Evolutionary conservation across 1,140 invertebrate genomes (phyloP).

Genomic region (Calephelis virginiensis): DNA sequence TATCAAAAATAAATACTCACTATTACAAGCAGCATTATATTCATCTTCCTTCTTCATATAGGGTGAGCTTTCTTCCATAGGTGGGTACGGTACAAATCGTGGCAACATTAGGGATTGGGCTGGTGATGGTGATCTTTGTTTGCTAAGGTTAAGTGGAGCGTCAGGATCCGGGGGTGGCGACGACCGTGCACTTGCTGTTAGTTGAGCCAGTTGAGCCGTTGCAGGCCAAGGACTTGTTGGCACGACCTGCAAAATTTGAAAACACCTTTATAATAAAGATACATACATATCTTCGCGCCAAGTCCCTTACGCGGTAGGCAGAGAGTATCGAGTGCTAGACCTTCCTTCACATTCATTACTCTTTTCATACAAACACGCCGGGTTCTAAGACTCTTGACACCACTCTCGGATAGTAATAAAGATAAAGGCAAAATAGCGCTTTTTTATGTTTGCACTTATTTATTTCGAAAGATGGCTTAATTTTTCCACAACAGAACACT

Average conservation of each 20-base stretch:
- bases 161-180: conserved; percentile 82
- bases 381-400: too few species aligned
- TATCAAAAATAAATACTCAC: conserved; percentile 67
- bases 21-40: conserved; percentile 81
- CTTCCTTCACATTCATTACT: too few species aligned
- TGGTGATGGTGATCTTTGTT: conserved; percentile 84
- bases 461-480: background rate
- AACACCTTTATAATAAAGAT: background rate
- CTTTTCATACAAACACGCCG: too few species aligned
- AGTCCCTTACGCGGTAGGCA: too few species aligned
- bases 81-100: conserved; percentile 66
- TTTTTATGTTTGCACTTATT: background rate
- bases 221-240: conserved; percentile 52
- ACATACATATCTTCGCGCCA: too few species aligned
- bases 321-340: too few species aligned
- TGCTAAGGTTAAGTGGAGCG: conserved; percentile 92
- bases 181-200: conserved; percentile 57
- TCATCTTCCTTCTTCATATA: conserved; percentile 81
- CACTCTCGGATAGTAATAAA: too few species aligned
- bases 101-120: conserved; percentile 74
- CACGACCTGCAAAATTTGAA: conserved; percentile 40
- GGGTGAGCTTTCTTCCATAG: conserved; percentile 58
- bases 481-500: too few species aligned
- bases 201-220: conserved; percentile 61
- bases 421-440: too few species aligned